Percentiles rank a stretch among this genome's conserved stretches.
These are phyloP conservation scores for Drosophila rhopaloa DNA, from an alignment of 1,140 invertebrate species.

Conservation along the genomic window DNA sequence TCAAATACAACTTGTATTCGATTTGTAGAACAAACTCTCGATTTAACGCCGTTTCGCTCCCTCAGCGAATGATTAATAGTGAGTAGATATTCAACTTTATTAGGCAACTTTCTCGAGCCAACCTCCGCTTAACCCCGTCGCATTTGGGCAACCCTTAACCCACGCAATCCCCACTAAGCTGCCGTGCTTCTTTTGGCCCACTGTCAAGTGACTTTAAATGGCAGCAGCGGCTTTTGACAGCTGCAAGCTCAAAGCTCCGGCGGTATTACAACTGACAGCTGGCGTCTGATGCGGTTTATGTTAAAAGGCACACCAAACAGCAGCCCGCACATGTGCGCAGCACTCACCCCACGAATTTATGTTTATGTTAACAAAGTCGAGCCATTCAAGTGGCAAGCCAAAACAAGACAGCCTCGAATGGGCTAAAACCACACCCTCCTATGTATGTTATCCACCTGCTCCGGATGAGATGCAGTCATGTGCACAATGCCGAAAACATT, in stretches of 20 bases:
- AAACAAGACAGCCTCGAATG: slow-evolving; percentile 57
- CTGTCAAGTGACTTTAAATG: slow-evolving; percentile 76
- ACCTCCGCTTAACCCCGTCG: slow-evolving; percentile 14
- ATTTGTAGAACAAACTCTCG: slow-evolving; percentile 12
- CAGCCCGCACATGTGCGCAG: slow-evolving; percentile 19
- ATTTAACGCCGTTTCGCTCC: not conserved
- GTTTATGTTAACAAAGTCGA: slow-evolving; percentile 82
- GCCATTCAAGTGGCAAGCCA: slow-evolving; percentile 80
- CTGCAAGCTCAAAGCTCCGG: slow-evolving; percentile 55
- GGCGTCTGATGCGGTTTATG: slow-evolving; percentile 76
- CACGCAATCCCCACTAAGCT: slow-evolving; percentile 21
- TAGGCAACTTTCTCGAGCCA: slow-evolving; percentile 6
- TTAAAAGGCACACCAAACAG: slow-evolving; percentile 53
- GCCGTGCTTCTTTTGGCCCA: slow-evolving; percentile 21
- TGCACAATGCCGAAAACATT: slow-evolving; percentile 73
- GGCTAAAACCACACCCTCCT: not conserved
- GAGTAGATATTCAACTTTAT: not conserved
- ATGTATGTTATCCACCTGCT: slow-evolving; percentile 3
- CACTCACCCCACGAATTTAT: slow-evolving; percentile 63
- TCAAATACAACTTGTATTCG: not conserved
- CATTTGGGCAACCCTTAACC: not conserved
- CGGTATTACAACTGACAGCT: slow-evolving; percentile 76
- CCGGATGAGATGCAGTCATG: slow-evolving; percentile 69
- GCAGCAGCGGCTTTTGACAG: slow-evolving; percentile 73
- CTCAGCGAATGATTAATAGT: slow-evolving; percentile 16